These are phyloP conservation scores for Leptopterna dolabrata DNA, from an alignment of 2,888 invertebrate genomes.

Conservation along the genomic window DNA sequence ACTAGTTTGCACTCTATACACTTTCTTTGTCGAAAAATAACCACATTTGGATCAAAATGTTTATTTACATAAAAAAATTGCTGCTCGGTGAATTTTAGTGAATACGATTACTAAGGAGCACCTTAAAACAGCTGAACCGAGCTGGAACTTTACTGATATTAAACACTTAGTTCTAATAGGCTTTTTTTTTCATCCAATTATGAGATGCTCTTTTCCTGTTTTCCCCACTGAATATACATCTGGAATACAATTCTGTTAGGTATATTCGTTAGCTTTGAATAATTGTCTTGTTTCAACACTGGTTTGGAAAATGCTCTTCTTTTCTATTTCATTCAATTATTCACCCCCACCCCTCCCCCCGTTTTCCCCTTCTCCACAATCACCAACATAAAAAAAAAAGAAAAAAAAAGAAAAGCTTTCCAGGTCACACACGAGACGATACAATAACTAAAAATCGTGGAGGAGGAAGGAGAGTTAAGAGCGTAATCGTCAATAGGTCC, in stretches of 20 bases:
- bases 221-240: slow-evolving; percentile 25
- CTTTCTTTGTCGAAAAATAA: slow-evolving; percentile 60
- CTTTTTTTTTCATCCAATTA: slow-evolving; percentile 25
- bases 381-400: not conserved
- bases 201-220: slow-evolving; percentile 11
- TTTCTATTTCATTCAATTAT: not conserved
- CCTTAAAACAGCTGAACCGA: slow-evolving; percentile 51
- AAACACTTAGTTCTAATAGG: slow-evolving; percentile 57
- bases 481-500: slow-evolving; percentile 1
- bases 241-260: not conserved
- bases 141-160: slow-evolving; percentile 50
- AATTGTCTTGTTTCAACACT: not conserved
- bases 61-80: slow-evolving; percentile 45
- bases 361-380: not conserved
- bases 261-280: not conserved
- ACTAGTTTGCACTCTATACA: slow-evolving; percentile 62
- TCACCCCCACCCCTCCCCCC: not conserved
- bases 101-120: slow-evolving; percentile 52
- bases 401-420: slow-evolving; percentile 3
- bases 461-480: slow-evolving; percentile 14
- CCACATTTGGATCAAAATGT: slow-evolving; percentile 50
- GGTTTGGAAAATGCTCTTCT: not conserved
- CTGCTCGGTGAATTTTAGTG: slow-evolving; percentile 22
- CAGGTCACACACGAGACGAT: slow-evolving; percentile 16
- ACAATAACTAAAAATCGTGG: not conserved